Evolutionary conservation across 2,888 invertebrate species (phyloP).

Genomic region (Eupithecia abbreviata): DNA sequence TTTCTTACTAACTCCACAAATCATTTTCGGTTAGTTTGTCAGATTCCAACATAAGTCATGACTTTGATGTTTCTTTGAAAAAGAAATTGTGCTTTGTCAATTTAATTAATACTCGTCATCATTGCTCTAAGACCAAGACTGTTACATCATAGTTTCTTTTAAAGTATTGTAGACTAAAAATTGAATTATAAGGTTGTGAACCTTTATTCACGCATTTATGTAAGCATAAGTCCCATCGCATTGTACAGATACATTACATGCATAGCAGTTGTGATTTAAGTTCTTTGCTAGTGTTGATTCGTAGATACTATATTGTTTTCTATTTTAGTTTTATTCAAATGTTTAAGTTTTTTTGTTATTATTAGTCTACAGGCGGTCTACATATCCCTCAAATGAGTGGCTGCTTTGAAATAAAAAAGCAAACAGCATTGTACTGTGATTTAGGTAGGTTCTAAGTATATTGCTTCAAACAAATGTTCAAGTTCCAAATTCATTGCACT

Average conservation of each 20-base stretch:
- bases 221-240: constrained; percentile 62
- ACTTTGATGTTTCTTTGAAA: background rate
- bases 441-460: constrained; percentile 9
- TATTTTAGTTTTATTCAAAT: constrained; percentile 47
- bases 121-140: constrained; percentile 30
- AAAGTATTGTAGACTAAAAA: constrained; percentile 53
- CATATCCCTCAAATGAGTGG: background rate
- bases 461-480: background rate
- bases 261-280: constrained; percentile 64
- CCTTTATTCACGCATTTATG: constrained; percentile 20
- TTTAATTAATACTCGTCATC: constrained; percentile 5
- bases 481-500: background rate
- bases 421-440: constrained; percentile 30
- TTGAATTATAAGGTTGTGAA: constrained; percentile 47
- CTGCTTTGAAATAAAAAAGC: background rate
- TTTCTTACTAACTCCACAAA: background rate
- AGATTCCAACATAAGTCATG: background rate
- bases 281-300: background rate
- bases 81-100: background rate
- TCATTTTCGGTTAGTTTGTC: background rate
- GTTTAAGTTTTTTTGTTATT: constrained; percentile 41
- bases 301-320: constrained; percentile 51
- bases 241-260: constrained; percentile 56
- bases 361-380: constrained; percentile 10
- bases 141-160: constrained; percentile 43